A percentile compares a stretch with the other conserved stretches of the same genome.
These are phyloP conservation scores for Crocuta crocuta DNA, from an alignment of 2,113 vertebrate species.

Conservation along the genomic window DNA sequence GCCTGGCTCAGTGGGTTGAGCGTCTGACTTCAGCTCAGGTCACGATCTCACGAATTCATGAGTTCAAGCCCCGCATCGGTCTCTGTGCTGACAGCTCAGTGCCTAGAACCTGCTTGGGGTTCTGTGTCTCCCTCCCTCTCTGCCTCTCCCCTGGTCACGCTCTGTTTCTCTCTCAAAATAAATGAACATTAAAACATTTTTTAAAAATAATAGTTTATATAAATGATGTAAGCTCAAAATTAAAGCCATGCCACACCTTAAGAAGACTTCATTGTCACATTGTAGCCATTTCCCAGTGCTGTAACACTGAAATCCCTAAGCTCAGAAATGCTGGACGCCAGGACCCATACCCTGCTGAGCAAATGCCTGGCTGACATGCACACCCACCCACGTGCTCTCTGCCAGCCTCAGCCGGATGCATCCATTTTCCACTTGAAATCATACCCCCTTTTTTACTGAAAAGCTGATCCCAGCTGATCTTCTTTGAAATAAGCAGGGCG, in stretches of 20 bases:
- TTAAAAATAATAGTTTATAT: not conserved
- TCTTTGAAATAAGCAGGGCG: slow-evolving; percentile 15
- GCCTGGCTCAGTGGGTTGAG: too few species aligned
- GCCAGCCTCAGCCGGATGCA: not conserved
- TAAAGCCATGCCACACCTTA: not conserved
- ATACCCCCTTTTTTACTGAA: slow-evolving; percentile 27
- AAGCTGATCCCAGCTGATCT: not conserved
- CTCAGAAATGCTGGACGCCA: not conserved
- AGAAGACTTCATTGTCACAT: not conserved
- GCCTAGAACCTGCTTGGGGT: too few species aligned
- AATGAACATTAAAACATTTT: too few species aligned
- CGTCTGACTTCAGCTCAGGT: too few species aligned
- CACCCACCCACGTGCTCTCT: not conserved
- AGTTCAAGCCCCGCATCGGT: too few species aligned
- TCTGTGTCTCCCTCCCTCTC: too few species aligned
- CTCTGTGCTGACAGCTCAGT: too few species aligned
- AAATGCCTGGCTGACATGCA: not conserved
- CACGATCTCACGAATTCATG: too few species aligned
- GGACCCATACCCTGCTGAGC: not conserved
- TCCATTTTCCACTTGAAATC: not conserved
- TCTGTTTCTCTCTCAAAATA: too few species aligned
- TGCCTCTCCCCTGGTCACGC: too few species aligned
- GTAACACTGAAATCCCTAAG: not conserved
- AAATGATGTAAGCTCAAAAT: not conserved
- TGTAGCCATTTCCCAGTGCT: not conserved